Conservation (phyloP, 2,113 vertebrate species). For the Melanocharis versteri region DNA sequence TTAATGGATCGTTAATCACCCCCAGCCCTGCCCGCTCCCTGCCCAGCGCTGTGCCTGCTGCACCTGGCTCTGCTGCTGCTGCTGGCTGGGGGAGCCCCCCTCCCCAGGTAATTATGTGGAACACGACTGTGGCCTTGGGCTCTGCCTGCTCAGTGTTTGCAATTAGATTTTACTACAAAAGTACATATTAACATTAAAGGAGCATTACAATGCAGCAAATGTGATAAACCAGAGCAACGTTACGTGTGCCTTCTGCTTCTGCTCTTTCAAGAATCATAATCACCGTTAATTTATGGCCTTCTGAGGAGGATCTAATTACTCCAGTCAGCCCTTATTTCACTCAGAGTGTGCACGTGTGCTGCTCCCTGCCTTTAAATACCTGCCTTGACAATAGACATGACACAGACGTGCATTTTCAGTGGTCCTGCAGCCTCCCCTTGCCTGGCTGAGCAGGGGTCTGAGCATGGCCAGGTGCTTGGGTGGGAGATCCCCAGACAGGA, state of each 20-base stretch:
- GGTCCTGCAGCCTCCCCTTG: background rate
- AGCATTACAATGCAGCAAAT: constrained; percentile 55
- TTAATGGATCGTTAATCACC: background rate
- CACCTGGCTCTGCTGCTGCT: background rate
- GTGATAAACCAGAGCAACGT: background rate
- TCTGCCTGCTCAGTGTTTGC: constrained; percentile 52
- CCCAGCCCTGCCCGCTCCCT: background rate
- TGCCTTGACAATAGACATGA: background rate
- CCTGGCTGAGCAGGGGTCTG: background rate
- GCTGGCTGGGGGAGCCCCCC: background rate
- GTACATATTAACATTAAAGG: constrained; percentile 41
- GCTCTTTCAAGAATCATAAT: constrained; percentile 33
- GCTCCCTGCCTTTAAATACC: background rate
- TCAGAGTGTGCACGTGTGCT: background rate
- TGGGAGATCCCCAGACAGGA: background rate
- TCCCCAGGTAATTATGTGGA: constrained; percentile 28
- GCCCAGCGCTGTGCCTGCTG: background rate
- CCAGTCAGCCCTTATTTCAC: background rate
- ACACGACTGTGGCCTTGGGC: constrained; percentile 17
- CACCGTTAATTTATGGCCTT: constrained; percentile 50
- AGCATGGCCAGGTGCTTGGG: accelerated
- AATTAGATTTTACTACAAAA: constrained; percentile 49
- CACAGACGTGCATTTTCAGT: accelerated
- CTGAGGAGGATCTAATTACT: background rate
- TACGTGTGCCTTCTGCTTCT: background rate